Percentiles rank a stretch among this genome's conserved stretches.
These are phyloP conservation scores for Cebidichthys violaceus DNA, from an alignment of 2,113 vertebrate species.

Conservation along the genomic window DNA sequence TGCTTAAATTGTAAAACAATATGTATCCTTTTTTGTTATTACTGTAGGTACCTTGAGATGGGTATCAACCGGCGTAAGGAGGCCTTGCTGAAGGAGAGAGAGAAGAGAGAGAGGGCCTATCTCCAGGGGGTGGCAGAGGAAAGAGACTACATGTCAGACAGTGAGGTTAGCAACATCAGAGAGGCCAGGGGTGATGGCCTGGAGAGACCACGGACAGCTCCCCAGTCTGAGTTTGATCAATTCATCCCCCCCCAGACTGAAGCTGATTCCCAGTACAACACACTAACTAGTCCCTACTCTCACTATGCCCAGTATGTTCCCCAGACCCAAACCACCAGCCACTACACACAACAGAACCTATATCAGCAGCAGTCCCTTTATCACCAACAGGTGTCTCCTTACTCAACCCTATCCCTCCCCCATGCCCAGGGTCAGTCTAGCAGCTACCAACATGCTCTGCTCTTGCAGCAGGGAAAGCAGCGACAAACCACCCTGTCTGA, in stretches of 20 bases:
- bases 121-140: conserved; percentile 98
- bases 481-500: conserved; percentile 90
- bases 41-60: conserved; percentile 93
- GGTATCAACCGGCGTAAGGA: conserved; percentile 98
- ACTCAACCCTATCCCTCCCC: conserved; percentile 88
- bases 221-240: conserved; percentile 94
- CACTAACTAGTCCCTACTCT: conserved; percentile 92
- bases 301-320: conserved; percentile 93
- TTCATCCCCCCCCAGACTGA: conserved; percentile 96
- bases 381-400: conserved; percentile 94
- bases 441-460: conserved; percentile 91
- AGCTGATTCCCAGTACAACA: conserved; percentile 92
- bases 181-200: conserved; percentile 89
- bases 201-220: conserved; percentile 94
- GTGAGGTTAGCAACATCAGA: conserved; percentile 95
- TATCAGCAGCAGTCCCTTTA: conserved; percentile 94
- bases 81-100: conserved; percentile 95
- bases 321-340: conserved; percentile 93
- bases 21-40: neutral
- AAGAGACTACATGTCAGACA: conserved; percentile 99
- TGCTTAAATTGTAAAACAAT: conserved; percentile 6
- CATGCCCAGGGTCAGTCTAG: conserved; percentile 87
- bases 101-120: conserved; percentile 97
- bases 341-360: conserved; percentile 91
- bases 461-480: conserved; percentile 93